phyloP scores from a whole-genome alignment of 2,113 vertebrate genomes.

The Haemorhous mexicanus region DNA sequence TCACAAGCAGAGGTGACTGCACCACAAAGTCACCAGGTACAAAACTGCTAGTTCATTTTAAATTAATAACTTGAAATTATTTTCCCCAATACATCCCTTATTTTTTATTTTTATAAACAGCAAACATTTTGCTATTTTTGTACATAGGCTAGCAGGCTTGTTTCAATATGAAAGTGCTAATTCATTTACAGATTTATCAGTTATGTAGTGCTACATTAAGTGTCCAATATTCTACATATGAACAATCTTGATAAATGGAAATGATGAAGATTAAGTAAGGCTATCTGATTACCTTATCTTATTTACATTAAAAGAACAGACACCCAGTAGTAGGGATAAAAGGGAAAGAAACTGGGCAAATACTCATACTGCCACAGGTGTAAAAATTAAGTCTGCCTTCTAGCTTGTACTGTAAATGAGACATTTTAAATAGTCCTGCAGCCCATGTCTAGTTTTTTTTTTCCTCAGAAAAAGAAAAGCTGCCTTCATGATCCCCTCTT shows the following conservation, averaged over 20 bases:
- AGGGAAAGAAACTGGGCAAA: conserved; percentile 73
- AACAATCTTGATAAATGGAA: conserved; percentile 94
- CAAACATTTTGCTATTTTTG: conserved; percentile 95
- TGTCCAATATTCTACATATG: conserved; percentile 99
- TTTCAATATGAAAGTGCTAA: conserved; percentile 99
- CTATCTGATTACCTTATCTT: conserved; percentile 90
- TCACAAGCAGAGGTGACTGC: conserved; percentile 87
- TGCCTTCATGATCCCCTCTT: conserved; percentile 84
- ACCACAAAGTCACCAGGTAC: conserved; percentile 84
- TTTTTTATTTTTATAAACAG: conserved; percentile 91
- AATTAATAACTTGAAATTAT: conserved; percentile 80
- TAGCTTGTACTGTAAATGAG: conserved; percentile 88
- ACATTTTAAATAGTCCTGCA: conserved; percentile 87
- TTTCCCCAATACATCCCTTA: conserved; percentile 82
- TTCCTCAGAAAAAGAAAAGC: conserved; percentile 86
- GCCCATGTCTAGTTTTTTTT: conserved; percentile 81
- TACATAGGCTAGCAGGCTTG: conserved; percentile 99
- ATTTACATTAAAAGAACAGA: conserved; percentile 92
- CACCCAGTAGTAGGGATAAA: conserved; percentile 67
- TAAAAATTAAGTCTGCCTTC: conserved; percentile 86
- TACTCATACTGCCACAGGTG: conserved; percentile 86
- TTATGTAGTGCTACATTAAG: conserved; percentile 98
- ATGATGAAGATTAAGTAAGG: conserved; percentile 89
- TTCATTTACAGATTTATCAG: conserved; percentile 98
- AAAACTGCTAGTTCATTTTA: conserved; percentile 82